Evolutionary conservation across 2,797 vertebrate genomes (phyloP), one percentile per base, ranked within the genome.

Genomic region (Mionectes olivaceus): DNA sequence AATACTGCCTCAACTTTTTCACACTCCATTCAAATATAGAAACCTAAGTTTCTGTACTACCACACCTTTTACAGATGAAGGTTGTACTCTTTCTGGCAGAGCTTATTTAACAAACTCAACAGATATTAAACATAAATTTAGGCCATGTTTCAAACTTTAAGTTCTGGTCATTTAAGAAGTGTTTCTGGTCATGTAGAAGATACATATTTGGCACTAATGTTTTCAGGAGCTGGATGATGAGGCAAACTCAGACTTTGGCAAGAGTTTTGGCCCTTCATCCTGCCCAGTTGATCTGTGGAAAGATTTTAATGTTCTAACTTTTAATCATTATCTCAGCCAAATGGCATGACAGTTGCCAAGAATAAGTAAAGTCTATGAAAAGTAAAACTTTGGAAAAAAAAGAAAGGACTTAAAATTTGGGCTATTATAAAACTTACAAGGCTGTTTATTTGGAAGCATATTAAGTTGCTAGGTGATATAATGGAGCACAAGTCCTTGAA

Each of bases 381-480:
- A 94, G 46, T 86, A 86, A 95, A 95, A 96, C 76, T 87, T 55
- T 1, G 57, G 7, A 3, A 9, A 47, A 61, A 90, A 56, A 46
- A 64, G 13, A 73, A 71, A 77, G 33, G 37, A 92, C 89, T 43
- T 65, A 18, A 63, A 97, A 93, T 95, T 55, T 85, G 67, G 59
- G 46, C 74, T 95, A 87, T 74, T 90, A 64, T 52, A 93, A 90
- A 95, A 91, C 76, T 76, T 95, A 43, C 14, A 93, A 83, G 78
- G 77, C 35, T 96, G 70, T 97, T 96, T 98, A 95, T 94, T 89
- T 85, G 89, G 91, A 96, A 89, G 88, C 35, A 41, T 27, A 78
- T 78, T 89, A 93, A 65, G 93, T 97, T 98, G 96, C 96, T 96
- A 95, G 84, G 93, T 97, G 94, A 97, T 88, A 70, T 95, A 95